phyloP scores from a whole-genome alignment of 2,888 invertebrate genomes.

The Chironomus riparius region DNA sequence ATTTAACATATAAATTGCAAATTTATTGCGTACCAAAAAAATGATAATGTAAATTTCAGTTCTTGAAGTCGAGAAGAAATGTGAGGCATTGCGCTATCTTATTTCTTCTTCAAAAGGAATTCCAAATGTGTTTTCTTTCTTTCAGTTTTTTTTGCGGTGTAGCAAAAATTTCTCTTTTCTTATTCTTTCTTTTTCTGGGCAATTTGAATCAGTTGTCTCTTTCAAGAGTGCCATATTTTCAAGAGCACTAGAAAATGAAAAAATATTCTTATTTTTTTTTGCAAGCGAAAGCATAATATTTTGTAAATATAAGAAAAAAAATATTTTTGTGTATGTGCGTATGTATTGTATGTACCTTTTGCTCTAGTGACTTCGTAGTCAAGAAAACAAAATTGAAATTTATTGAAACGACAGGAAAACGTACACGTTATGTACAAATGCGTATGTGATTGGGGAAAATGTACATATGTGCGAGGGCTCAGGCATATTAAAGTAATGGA shows the following conservation, averaged over 20 bases:
- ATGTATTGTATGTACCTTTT: background rate
- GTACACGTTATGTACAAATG: background rate
- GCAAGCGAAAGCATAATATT: background rate
- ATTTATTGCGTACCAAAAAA: conserved; percentile 22
- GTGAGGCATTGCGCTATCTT: background rate
- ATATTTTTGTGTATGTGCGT: background rate
- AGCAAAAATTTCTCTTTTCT: no score
- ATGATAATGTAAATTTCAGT: conserved; percentile 4
- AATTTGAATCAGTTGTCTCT: background rate
- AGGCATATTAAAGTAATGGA: background rate
- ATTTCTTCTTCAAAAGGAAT: background rate
- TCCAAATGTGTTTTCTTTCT: background rate
- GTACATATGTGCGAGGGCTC: background rate
- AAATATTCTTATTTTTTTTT: background rate
- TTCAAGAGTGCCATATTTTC: no score
- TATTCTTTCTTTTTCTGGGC: background rate
- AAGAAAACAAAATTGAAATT: conserved; percentile 25
- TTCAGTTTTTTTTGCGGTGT: no score
- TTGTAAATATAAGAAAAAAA: background rate
- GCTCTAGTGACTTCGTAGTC: conserved; percentile 19
- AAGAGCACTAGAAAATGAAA: no score
- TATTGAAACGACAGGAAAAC: conserved; percentile 14
- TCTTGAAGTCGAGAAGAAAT: background rate
- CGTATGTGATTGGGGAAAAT: no score
- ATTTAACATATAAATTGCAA: conserved; percentile 20